Conservation (phyloP, 2,888 invertebrate genomes). For the Lysandra bellargus region DNA sequence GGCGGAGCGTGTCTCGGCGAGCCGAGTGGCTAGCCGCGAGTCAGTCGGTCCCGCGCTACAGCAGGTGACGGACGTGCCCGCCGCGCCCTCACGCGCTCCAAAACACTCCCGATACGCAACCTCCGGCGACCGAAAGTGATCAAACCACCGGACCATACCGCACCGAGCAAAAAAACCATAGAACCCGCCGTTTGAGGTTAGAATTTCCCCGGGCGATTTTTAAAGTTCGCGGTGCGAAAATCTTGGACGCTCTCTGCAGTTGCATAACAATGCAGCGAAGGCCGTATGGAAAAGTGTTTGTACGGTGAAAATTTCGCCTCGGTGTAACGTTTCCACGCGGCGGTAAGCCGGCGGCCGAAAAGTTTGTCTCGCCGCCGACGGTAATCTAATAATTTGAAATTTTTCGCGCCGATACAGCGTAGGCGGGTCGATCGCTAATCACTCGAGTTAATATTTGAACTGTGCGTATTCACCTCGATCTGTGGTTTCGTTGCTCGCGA, state of each 20-base stretch:
- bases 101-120: conserved; percentile 56
- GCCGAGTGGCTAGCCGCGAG: conserved; percentile 35
- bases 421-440: conserved; percentile 51
- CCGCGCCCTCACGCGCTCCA: conserved; percentile 50
- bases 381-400: conserved; percentile 70
- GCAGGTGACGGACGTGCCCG: conserved; percentile 57
- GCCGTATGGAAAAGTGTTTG: conserved; percentile 66
- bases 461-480: conserved; percentile 40
- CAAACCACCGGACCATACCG: conserved; percentile 34
- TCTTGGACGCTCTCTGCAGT: conserved; percentile 57
- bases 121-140: conserved; percentile 56
- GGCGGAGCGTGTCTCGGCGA: conserved; percentile 26
- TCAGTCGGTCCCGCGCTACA: conserved; percentile 74
- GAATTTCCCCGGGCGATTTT: conserved; percentile 59
- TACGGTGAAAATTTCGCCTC: conserved; percentile 62
- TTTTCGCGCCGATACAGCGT: conserved; percentile 57
- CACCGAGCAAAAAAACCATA: conserved; percentile 34
- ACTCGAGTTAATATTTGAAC: conserved; percentile 57
- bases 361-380: conserved; percentile 60
- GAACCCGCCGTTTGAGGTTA: conserved; percentile 53
- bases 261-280: conserved; percentile 76
- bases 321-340: conserved; percentile 52
- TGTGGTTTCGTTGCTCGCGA: conserved; percentile 49
- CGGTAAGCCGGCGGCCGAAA: conserved; percentile 60
- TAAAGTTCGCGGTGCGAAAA: conserved; percentile 51